Conservation (phyloP, 2,888 invertebrate species). For the Drosophila acutilabella region DNA sequence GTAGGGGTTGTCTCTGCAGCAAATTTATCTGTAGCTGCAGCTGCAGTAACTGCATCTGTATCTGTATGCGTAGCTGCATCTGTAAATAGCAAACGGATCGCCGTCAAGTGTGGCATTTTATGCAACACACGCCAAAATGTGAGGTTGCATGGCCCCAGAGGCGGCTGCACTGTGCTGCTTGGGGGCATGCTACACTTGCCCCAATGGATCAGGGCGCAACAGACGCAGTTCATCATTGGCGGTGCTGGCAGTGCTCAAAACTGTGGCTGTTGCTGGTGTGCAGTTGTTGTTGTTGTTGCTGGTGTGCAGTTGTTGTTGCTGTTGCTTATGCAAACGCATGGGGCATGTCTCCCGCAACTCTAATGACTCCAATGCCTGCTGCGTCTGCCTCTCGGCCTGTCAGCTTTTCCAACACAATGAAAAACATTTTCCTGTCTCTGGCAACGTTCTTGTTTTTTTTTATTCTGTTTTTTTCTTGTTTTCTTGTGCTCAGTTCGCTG, state of each 20-base stretch:
- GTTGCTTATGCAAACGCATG: conserved; percentile 76
- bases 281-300: no score
- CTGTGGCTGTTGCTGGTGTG: conserved; percentile 11
- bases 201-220: conserved; percentile 30
- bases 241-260: conserved; percentile 32
- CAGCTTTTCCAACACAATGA: conserved; percentile 78
- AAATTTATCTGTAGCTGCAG: neutral
- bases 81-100: conserved; percentile 61
- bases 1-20: conserved; percentile 70
- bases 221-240: conserved; percentile 54
- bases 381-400: conserved; percentile 20
- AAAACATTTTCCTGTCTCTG: conserved; percentile 77
- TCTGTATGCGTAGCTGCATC: conserved; percentile 22
- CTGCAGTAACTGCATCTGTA: conserved; percentile 33
- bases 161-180: neutral
- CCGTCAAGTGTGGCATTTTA: conserved; percentile 76
- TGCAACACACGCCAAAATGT: conserved; percentile 77
- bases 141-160: conserved; percentile 23
- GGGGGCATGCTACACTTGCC: conserved; percentile 13
- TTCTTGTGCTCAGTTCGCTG: conserved; percentile 1
- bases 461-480: neutral
- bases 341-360: conserved; percentile 80
- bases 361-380: conserved; percentile 67
- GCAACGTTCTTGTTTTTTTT: conserved; percentile 32
- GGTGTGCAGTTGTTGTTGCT: no score